These are phyloP conservation scores for Glandiceps talaboti DNA, from an alignment of 53 echinoderm and acorn worm species.

Conservation along the genomic window DNA sequence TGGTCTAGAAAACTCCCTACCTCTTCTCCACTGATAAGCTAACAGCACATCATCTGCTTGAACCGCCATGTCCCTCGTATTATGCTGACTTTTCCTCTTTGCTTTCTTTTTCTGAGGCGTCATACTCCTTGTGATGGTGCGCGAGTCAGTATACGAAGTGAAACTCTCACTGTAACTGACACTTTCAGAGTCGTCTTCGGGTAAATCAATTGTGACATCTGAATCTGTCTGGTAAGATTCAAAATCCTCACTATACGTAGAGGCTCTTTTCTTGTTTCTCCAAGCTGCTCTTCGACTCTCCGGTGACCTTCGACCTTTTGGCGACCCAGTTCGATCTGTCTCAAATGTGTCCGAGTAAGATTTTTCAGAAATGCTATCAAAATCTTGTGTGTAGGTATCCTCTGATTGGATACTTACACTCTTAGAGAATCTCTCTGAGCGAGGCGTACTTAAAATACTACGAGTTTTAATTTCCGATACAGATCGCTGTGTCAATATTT, in stretches of 20 bases:
- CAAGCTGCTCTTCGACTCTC: neutral
- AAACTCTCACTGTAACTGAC: slow-evolving; percentile 29
- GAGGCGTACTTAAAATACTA: neutral
- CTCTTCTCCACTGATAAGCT: slow-evolving; percentile 31
- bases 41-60: slow-evolving; percentile 36
- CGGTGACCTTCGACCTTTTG: neutral
- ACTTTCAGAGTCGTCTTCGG: slow-evolving; percentile 22
- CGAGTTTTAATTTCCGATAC: neutral
- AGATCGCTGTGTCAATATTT: neutral
- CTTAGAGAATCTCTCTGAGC: neutral
- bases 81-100: neutral
- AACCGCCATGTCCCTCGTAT: slow-evolving; percentile 20
- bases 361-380: neutral
- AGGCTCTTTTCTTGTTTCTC: neutral
- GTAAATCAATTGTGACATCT: slow-evolving; percentile 27
- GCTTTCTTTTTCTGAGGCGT: slow-evolving; percentile 21
- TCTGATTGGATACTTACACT: neutral
- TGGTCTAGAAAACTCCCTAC: no score
- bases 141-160: slow-evolving; percentile 34
- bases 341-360: neutral
- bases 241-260: slow-evolving; percentile 40
- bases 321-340: neutral
- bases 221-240: slow-evolving; percentile 28
- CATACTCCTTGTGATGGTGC: slow-evolving; percentile 23
- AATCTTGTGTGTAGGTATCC: neutral